A percentile compares a stretch with the other conserved stretches of the same genome.
Evolutionary conservation across 37 sponge, comb jelly and placozoan species (phyloP).

Genomic region (Theonella swinhoei): DNA sequence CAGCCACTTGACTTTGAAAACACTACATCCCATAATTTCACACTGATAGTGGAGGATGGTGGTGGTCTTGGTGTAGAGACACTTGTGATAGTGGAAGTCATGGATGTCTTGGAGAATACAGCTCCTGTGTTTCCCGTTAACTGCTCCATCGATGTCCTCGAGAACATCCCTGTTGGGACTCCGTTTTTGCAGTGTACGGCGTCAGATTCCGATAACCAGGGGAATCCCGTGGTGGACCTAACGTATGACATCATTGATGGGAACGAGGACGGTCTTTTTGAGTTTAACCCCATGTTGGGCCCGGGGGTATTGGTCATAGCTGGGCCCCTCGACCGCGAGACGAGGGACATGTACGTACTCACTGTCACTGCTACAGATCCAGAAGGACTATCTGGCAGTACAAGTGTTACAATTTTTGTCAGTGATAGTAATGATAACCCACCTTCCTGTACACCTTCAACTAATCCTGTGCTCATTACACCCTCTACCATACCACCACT

Average conservation of each 20-base stretch:
- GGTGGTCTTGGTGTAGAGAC: conserved; percentile 15
- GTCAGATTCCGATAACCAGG: conserved; percentile 23
- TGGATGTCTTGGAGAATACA: conserved; percentile 52
- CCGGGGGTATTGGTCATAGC: conserved; percentile 30
- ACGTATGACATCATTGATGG: conserved; percentile 54
- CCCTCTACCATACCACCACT: not conserved
- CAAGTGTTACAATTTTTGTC: conserved; percentile 30
- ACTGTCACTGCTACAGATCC: conserved; percentile 52
- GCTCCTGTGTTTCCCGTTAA: conserved; percentile 45
- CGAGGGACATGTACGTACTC: conserved; percentile 26
- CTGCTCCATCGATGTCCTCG: conserved; percentile 8
- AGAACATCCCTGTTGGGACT: not conserved
- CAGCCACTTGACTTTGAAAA: conserved; percentile 62
- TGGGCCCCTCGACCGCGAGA: conserved; percentile 43
- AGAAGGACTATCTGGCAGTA: conserved; percentile 11
- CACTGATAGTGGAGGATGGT: conserved; percentile 33
- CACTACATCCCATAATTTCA: conserved; percentile 15
- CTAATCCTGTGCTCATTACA: not conserved
- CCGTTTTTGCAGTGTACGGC: conserved; percentile 32
- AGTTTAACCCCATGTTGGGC: conserved; percentile 10
- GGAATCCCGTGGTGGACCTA: not conserved
- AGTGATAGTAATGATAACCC: conserved; percentile 72
- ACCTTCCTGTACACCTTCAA: conserved; percentile 31
- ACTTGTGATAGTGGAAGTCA: conserved; percentile 40
- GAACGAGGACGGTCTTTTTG: conserved; percentile 41